These are phyloP conservation scores for Athene cunicularia DNA, from an alignment of 2,113 vertebrate genomes.

Conservation along the genomic window DNA sequence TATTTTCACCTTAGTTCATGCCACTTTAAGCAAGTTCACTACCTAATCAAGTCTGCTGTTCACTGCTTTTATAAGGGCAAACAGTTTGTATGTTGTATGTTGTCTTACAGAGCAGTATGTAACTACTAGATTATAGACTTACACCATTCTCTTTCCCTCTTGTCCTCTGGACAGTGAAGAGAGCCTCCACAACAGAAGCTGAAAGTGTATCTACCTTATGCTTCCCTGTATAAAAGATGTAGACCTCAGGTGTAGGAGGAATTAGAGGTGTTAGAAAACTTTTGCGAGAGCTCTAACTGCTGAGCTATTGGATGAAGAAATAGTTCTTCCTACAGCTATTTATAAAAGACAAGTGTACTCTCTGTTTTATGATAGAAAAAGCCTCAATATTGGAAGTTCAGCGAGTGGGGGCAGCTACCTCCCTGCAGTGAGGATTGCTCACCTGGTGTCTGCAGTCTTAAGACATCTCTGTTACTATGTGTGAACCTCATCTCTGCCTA, in stretches of 20 bases:
- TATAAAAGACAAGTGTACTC: not conserved
- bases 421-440: not conserved
- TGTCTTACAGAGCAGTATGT: fast-evolving
- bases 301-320: not conserved
- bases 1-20: not conserved
- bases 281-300: not conserved
- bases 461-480: not conserved
- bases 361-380: not conserved
- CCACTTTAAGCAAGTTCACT: not conserved
- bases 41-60: not conserved
- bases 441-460: not conserved
- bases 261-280: not conserved
- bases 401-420: not conserved
- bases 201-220: not conserved
- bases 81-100: no score
- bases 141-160: not conserved
- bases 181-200: not conserved
- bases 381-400: not conserved
- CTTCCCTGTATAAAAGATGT: not conserved
- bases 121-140: not conserved
- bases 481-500: not conserved
- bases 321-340: not conserved
- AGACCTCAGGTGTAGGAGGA: not conserved
- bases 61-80: not conserved
- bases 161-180: not conserved